Evolutionary conservation across 2,797 vertebrate genomes (phyloP), one percentile per base, ranked within the genome.

Genomic region (Loris lydekkerianus): DNA sequence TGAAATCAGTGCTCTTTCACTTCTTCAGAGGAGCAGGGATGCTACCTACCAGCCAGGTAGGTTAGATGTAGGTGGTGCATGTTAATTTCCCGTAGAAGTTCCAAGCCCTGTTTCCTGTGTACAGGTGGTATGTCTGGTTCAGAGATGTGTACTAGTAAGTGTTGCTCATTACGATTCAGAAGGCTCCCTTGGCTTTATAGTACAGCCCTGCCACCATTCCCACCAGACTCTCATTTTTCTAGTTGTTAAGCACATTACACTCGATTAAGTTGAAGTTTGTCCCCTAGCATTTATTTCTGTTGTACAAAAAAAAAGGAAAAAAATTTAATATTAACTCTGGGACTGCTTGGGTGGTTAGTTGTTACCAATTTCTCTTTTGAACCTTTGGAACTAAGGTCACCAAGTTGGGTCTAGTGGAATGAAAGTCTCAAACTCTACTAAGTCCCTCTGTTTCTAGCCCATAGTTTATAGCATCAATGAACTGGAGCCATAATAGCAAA

Each of bases 11-110:
- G 98, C 97, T 98, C 97, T 97, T 40, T 85, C 78, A 80, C 89
- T 89, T 97, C 95, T 85, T 46, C 96, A 97, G 97, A 98, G 98
- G 96, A 98, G 97, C 97, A 97, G 97, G 93, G 97, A 96, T 95
- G 97, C 96, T 83, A 69, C 97, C 98, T 98, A 95, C 96, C 97
- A 98, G 96, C 94, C 97, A 96, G 98, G 97, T 96, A 96, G 90
- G 70, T 75, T 96, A 97, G 96, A 37, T 37, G 31, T 76, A 96
- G 97, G 89, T 73, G 96, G 95, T 92, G 96, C 96, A 97, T 75
- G 96, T 96, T 90, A 40, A 73, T 93, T 95, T 89, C 96, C 96
- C 84, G 83, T 84, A 85, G 86, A 72, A 93, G 70, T 91, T 77
- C 95, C 84, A 77, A 70, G 90, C 95, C 92, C 91, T 69, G n/a